Evolutionary conservation across 2,113 vertebrate species (phyloP), one percentile per base, ranked within the genome.

Genomic region (Candoia aspera): DNA sequence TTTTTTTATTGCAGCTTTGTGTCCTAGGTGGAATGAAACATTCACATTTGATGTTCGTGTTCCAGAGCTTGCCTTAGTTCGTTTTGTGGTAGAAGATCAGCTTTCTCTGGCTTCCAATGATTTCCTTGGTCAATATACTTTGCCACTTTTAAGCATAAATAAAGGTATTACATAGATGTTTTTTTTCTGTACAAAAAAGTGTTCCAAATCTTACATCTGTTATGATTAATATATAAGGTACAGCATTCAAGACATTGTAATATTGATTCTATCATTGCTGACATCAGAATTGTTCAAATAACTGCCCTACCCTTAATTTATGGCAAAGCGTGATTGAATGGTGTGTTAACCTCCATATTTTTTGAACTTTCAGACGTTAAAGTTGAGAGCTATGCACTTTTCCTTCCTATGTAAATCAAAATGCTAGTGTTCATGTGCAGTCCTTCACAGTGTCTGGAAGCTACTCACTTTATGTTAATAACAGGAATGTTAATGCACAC

Each of bases 81-180:
- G 98, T 55, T 98, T 99, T 96, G 97, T 96, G 93, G 97, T 98
- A 62, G 93, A 98, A 90, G 98, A 97, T 93, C 98, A 98, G 90
- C 73, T 96, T 5, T 96, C 97, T 55, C 37, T 98, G 62, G 24
- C 96, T 84, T 94, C 91, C 94, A 98, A 97, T 5, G 98, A 99
- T 17, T 98, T 99, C 93, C 97, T 99, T 29, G 98, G 98, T 49
- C 98, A 99, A 95, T 99, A 98, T 95, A 98, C 98, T 4, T 95
- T 99, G 94, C 98, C 98, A 93, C 95, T 99, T 94, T 94, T 93
- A 89, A 98, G 98, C 96, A 95, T 99, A 94, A 98, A 94, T 87
- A 98, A 97, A 99, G 98, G 98, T 99, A 97, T 97, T 96, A n/a
- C 1, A n/a, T 49, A 53, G 8, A 79, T 83, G 42, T 2, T n/a